Conservation (phyloP, 1,140 invertebrate species). For the Drosophila subpulchrella region DNA sequence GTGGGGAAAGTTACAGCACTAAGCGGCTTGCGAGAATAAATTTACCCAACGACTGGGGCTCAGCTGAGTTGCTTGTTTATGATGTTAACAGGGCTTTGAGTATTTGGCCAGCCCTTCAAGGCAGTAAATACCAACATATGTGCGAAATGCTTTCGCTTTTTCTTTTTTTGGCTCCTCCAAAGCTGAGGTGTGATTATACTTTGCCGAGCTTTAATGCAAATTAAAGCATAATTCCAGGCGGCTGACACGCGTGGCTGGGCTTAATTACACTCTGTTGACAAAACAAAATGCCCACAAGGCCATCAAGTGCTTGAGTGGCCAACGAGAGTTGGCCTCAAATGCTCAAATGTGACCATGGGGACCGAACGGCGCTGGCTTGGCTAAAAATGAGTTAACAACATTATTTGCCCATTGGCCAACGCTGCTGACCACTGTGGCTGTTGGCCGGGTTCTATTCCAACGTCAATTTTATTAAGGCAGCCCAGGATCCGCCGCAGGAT, state of each 20-base stretch:
- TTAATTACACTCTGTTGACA: conserved; percentile 74
- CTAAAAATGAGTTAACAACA: conserved; percentile 77
- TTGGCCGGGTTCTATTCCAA: not conserved
- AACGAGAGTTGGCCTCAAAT: conserved; percentile 17
- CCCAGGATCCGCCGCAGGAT: conserved; percentile 12
- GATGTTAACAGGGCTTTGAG: conserved; percentile 46
- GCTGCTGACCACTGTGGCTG: conserved; percentile 6
- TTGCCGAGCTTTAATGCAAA: conserved; percentile 65
- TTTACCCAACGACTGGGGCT: conserved; percentile 46
- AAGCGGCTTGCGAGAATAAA: conserved; percentile 58
- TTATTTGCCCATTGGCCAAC: conserved; percentile 61
- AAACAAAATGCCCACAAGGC: conserved; percentile 57
- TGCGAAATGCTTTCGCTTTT: conserved; percentile 6
- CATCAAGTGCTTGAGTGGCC: conserved; percentile 57
- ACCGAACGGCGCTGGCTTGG: conserved; percentile 30
- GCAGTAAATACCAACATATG: conserved; percentile 68
- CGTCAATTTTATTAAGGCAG: conserved; percentile 36
- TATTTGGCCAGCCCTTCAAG: conserved; percentile 59
- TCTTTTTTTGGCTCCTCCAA: not conserved
- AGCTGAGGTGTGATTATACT: conserved; percentile 62
- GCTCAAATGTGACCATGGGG: conserved; percentile 63
- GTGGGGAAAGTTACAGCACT: conserved; percentile 48
- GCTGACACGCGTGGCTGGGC: conserved; percentile 33
- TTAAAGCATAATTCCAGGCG: conserved; percentile 66
- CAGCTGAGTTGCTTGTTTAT: conserved; percentile 62